Evolutionary conservation across 2,888 invertebrate species (phyloP).

Genomic region (Agrotis ipsilon): DNA sequence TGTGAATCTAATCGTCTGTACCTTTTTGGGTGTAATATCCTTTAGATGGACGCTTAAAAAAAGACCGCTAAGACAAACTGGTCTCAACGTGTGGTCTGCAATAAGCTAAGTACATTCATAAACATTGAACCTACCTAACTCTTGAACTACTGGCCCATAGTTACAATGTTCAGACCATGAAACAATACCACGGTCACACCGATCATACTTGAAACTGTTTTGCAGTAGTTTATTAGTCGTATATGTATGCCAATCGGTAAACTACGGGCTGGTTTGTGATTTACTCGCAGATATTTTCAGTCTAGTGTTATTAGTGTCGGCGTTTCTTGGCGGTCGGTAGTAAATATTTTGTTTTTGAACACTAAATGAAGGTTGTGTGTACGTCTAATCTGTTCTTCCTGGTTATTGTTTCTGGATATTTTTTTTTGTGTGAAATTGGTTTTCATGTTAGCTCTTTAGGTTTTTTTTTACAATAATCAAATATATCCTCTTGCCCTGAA

Average conservation of each 20-base stretch:
- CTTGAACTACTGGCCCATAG: conserved; percentile 7
- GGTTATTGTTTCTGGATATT: background rate
- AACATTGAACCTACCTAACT: background rate
- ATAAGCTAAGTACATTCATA: background rate
- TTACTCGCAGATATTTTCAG: conserved; percentile 51
- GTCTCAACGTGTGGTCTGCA: too few relatives aligned
- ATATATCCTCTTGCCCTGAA: too few relatives aligned
- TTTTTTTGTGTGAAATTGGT: background rate
- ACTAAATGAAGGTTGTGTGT: background rate
- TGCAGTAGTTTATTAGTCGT: conserved; percentile 58
- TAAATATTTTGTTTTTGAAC: conserved; percentile 32
- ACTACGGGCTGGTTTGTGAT: conserved; percentile 45
- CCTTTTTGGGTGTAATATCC: background rate
- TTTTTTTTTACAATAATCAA: too few relatives aligned
- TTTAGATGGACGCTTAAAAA: too few relatives aligned
- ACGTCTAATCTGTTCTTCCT: conserved; percentile 12
- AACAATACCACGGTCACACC: conserved; percentile 47
- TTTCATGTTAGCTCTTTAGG: background rate
- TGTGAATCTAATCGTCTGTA: background rate
- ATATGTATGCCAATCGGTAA: conserved; percentile 58
- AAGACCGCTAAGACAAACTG: too few relatives aligned
- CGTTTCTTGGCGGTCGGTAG: conserved; percentile 11
- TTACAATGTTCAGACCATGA: conserved; percentile 41
- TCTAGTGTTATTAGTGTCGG: conserved; percentile 14
- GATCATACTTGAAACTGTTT: conserved; percentile 42